Conservation (phyloP, 2,113 vertebrate genomes). For the Cynopterus brachyotis region DNA sequence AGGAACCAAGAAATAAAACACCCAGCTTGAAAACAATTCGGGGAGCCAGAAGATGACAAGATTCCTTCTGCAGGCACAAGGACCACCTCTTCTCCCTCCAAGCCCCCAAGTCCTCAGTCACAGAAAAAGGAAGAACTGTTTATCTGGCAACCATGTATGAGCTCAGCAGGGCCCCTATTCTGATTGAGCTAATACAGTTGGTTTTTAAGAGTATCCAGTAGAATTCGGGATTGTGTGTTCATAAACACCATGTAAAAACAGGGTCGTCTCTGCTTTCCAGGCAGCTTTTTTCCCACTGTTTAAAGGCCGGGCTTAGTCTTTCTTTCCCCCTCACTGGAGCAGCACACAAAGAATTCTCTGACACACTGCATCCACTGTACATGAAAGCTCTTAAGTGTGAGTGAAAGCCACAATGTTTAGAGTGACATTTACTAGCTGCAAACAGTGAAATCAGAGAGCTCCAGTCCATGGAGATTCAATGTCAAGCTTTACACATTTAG, state of each 20-base stretch:
- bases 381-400: constrained; percentile 79
- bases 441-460: constrained; percentile 73
- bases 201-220: constrained; percentile 1
- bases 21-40: constrained; percentile 9
- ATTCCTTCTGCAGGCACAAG: background rate
- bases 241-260: constrained; percentile 43
- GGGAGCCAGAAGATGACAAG: constrained; percentile 14
- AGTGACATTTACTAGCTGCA: constrained; percentile 82
- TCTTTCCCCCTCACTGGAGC: background rate
- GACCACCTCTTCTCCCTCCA: background rate
- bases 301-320: constrained; percentile 49
- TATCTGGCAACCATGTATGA: background rate
- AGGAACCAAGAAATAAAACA: constrained; percentile 49
- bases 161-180: background rate
- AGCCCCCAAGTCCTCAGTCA: background rate
- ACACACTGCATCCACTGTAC: constrained; percentile 63
- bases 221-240: constrained; percentile 39
- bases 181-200: background rate
- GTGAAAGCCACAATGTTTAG: constrained; percentile 79
- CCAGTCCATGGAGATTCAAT: constrained; percentile 76
- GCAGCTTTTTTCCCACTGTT: background rate
- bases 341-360: constrained; percentile 74
- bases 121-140: background rate
- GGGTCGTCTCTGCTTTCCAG: constrained; percentile 39
- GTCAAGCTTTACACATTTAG: constrained; percentile 72